A percentile compares a stretch with the other conserved stretches of the same genome.
These are phyloP conservation scores for Ectropis crepuscularia DNA, from an alignment of 2,888 invertebrate species.

Conservation along the genomic window DNA sequence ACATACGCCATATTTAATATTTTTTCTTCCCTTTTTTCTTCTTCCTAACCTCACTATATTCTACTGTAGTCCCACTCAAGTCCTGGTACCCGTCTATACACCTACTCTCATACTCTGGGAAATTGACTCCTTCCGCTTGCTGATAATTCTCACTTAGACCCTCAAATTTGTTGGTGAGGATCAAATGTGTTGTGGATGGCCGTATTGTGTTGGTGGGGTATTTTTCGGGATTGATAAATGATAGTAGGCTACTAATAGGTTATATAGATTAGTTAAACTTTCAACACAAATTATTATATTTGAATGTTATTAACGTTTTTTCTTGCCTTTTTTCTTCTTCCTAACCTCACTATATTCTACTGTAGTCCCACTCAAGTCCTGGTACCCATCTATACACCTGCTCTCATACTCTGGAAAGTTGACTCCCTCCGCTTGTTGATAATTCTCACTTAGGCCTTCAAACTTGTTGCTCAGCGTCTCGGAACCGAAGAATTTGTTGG, in stretches of 20 bases:
- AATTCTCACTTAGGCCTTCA: constrained; percentile 71
- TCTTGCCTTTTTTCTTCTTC: constrained; percentile 63
- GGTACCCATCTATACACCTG: constrained; percentile 66
- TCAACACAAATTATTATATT: neutral
- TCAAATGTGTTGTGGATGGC: constrained; percentile 47
- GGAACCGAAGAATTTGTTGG: constrained; percentile 73
- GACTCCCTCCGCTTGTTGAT: constrained; percentile 70
- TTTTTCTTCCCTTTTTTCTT: constrained; percentile 62
- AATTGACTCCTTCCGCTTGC: constrained; percentile 68
- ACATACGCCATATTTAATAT: constrained; percentile 3
- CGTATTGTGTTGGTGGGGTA: too few species aligned
- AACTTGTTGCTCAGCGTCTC: constrained; percentile 70
- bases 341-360: constrained; percentile 59
- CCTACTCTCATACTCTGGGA: constrained; percentile 66
- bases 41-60: constrained; percentile 53
- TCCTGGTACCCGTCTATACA: constrained; percentile 73
- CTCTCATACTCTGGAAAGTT: constrained; percentile 70
- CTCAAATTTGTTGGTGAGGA: constrained; percentile 68
- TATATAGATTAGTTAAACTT: too few species aligned
- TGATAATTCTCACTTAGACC: constrained; percentile 73
- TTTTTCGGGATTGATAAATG: too few species aligned
- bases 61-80: constrained; percentile 65
- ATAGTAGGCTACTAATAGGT: too few species aligned
- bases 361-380: constrained; percentile 68
- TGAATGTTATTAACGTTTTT: constrained; percentile 22